These are phyloP conservation scores for Meandrina meandrites DNA, from an alignment of 92 coral and sea anemone species.

Conservation along the genomic window DNA sequence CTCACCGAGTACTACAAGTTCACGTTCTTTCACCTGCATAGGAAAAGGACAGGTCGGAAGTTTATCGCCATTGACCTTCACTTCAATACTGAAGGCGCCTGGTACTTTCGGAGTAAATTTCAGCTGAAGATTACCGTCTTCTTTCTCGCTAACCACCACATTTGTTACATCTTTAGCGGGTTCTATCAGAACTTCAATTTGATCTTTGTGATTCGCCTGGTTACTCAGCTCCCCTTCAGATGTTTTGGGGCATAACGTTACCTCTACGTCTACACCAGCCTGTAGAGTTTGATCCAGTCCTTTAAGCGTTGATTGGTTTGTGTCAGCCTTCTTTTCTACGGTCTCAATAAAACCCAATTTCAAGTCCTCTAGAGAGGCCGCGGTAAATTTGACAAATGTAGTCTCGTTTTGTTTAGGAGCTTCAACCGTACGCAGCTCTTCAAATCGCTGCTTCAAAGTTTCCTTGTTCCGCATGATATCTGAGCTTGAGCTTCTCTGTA, in stretches of 20 bases:
- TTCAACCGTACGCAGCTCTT: background rate
- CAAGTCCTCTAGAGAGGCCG: background rate
- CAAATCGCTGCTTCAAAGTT: background rate
- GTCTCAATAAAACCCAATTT: background rate
- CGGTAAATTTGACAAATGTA: background rate
- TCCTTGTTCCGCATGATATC: background rate
- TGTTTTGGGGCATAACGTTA: background rate
- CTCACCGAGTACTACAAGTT: background rate
- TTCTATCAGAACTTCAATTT: background rate
- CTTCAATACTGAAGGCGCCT: background rate
- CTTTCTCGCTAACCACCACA: background rate
- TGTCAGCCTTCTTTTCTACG: background rate
- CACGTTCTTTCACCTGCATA: background rate
- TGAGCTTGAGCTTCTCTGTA: background rate
- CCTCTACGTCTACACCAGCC: background rate
- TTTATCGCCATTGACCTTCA: background rate
- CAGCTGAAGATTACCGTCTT: background rate
- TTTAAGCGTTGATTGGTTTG: background rate
- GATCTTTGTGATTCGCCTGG: background rate
- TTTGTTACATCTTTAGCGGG: background rate
- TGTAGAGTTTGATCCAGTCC: background rate
- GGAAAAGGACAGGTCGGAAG: background rate
- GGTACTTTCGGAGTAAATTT: background rate
- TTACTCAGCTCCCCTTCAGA: too few relatives aligned
- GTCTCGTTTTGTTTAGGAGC: background rate